These are phyloP conservation scores for Oreotragus oreotragus DNA, from an alignment of 2,113 vertebrate genomes.

Conservation along the genomic window DNA sequence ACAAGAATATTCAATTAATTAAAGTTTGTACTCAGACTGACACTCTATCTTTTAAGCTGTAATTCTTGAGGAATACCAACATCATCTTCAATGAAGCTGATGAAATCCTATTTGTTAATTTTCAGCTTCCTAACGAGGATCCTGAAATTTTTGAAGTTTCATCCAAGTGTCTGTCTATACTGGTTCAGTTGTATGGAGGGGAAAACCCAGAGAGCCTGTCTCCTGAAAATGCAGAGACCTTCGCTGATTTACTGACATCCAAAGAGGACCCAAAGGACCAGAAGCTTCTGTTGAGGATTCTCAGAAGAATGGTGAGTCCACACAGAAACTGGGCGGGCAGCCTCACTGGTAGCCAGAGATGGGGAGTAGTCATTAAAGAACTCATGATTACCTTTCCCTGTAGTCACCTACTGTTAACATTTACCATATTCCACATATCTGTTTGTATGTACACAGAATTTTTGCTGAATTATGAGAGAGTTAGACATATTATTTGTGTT, in stretches of 20 bases:
- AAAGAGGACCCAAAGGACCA: slow-evolving; percentile 81
- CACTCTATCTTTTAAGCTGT: background rate
- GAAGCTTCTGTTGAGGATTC: slow-evolving; percentile 85
- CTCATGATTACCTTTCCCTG: background rate
- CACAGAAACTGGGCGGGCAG: rapidly evolving
- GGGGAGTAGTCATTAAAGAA: background rate
- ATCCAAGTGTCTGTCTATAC: slow-evolving; percentile 87
- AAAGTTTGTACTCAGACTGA: background rate
- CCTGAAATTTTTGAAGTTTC: slow-evolving; percentile 87
- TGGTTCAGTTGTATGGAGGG: slow-evolving; percentile 93
- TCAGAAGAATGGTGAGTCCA: slow-evolving; percentile 91
- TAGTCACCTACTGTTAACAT: rapidly evolving
- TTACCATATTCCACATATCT: background rate
- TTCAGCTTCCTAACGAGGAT: slow-evolving; percentile 87
- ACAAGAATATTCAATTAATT: background rate
- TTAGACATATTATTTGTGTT: background rate
- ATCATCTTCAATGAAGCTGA: background rate
- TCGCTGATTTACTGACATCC: slow-evolving; percentile 80
- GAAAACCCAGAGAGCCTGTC: slow-evolving; percentile 82
- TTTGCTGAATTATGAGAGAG: background rate
- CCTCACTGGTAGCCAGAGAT: rapidly evolving
- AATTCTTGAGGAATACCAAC: background rate
- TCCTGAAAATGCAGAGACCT: slow-evolving; percentile 84
- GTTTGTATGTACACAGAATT: background rate
- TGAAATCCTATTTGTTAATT: slow-evolving; percentile 41